Evolutionary conservation across 2,888 invertebrate genomes (phyloP), one percentile per base, ranked within the genome.

Genomic region (Spialia ferax): DNA sequence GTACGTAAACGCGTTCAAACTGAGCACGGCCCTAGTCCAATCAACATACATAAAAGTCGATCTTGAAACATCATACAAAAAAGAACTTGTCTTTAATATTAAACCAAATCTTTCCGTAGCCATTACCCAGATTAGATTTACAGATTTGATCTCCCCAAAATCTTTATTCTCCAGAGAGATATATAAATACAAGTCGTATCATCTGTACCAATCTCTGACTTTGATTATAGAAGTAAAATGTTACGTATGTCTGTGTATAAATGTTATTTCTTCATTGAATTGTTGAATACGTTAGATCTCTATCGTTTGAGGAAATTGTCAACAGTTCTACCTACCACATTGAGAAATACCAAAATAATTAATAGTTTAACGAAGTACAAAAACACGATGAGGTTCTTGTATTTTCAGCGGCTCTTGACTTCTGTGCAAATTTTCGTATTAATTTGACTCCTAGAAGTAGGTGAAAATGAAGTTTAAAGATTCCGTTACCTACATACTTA

Each of bases 251-350:
- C 42, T 22, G 8, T 42, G 29, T 38, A 7, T 42, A 29, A 54
- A 11, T 54, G 38, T 63, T 63, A 63, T 63, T 26, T 42, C 63
- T 63, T 63, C 63, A 63, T 63, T 63, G 63, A 63, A 63, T 63
- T 42, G 38, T 62, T 26, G 42, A 63, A 55, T 11, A 42, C 11
- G 1, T 0, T 1, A 38, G 62, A 63, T 63, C 15, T 11, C 11
- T 22, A 22, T 50, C 50, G 50, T 8, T 48, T 20, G 7, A n/a
- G 8, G 5, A 22, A 22, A 50, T 50, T 20, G 50, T 22, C 38
- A 48, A n/a, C 15, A 48, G 48, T 20, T 7, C 1, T 18, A 48
- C 48, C 48, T 48, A 48, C 45, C 45, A 18, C 45, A 45, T 45
- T 26, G 26, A 26, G 26, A 26, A 26, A 4, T 26, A 26, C n/a